A percentile compares a stretch with the other conserved stretches of the same genome.
These are phyloP conservation scores for Sylvicapra grimmia DNA, from an alignment of 2,113 vertebrate genomes.

Conservation along the genomic window DNA sequence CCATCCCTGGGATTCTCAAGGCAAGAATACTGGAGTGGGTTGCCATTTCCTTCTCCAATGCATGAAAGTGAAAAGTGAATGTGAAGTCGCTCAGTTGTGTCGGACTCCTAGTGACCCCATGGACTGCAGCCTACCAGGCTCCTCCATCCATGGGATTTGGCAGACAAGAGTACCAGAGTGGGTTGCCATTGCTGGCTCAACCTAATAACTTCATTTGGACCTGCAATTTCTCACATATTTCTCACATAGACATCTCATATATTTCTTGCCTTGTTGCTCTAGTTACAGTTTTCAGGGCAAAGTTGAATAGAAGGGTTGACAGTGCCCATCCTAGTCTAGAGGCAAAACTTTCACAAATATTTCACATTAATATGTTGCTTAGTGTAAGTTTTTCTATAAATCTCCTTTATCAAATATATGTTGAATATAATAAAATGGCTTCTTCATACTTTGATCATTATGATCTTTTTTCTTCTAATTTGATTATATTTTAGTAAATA, in stretches of 20 bases:
- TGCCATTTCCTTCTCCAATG: no score
- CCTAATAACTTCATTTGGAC: neutral
- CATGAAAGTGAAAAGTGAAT: no score
- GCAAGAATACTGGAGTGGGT: no score
- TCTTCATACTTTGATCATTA: neutral
- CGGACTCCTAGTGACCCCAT: no score
- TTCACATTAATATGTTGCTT: neutral
- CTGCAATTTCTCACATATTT: neutral
- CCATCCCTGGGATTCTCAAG: no score
- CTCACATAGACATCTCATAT: neutral
- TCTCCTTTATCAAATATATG: neutral
- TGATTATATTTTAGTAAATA: neutral
- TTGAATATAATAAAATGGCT: neutral
- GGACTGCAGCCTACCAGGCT: no score
- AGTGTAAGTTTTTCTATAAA: neutral
- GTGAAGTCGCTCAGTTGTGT: no score
- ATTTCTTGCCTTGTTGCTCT: neutral
- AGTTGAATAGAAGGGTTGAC: neutral
- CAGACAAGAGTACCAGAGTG: no score
- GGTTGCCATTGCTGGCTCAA: neutral
- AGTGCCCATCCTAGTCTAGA: neutral
- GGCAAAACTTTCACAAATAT: neutral
- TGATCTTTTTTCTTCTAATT: neutral
- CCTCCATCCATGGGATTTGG: no score
- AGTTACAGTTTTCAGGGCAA: neutral